Percentiles rank a stretch among this genome's conserved stretches.
These are phyloP conservation scores for Gavia stellata DNA, from an alignment of 2,113 vertebrate genomes.

Conservation along the genomic window DNA sequence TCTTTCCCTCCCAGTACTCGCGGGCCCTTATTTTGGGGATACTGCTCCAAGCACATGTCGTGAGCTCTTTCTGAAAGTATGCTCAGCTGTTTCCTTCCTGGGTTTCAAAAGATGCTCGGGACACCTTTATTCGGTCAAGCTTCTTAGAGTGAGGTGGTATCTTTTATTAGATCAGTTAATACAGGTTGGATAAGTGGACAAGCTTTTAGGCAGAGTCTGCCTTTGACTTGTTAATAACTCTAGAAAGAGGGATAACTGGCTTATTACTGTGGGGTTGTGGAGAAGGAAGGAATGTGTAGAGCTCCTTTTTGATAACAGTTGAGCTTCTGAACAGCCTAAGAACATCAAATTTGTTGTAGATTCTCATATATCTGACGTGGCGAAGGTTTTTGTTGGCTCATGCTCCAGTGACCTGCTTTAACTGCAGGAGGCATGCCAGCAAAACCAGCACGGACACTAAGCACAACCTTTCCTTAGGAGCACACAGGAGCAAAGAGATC, in stretches of 20 bases:
- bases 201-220: neutral
- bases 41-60: neutral
- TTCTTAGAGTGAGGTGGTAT: neutral
- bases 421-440: neutral
- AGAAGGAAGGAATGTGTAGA: neutral
- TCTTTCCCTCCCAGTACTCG: neutral
- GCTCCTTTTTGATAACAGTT: neutral
- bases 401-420: neutral
- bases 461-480: neutral
- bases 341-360: neutral
- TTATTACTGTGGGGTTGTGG: neutral
- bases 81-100: neutral
- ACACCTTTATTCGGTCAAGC: neutral
- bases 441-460: neutral
- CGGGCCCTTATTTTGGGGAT: neutral
- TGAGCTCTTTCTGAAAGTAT: neutral
- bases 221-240: neutral
- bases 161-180: neutral
- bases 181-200: fast-evolving
- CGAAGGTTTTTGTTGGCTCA: neutral
- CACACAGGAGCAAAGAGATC: neutral
- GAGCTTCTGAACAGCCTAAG: neutral
- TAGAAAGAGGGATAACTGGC: neutral
- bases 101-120: neutral
- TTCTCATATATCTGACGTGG: neutral